phyloP scores from a whole-genome alignment of 2,888 invertebrate genomes.

The Catocala sponsa region DNA sequence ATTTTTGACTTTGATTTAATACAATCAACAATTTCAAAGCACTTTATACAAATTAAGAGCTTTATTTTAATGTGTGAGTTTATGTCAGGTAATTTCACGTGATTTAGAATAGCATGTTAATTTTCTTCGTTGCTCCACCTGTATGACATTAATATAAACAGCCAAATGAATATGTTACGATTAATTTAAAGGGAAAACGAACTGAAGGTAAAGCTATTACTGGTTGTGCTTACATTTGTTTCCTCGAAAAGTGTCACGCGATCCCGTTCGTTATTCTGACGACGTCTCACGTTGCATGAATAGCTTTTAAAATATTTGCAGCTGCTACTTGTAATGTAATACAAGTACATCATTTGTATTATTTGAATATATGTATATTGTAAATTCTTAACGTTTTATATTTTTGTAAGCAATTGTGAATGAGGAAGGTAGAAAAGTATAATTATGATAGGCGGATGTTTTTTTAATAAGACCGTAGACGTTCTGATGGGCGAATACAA shows the following conservation, averaged over 20 bases:
- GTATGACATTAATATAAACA: conserved; percentile 17
- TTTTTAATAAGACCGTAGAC: too few relatives aligned
- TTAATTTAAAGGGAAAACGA: conserved; percentile 30
- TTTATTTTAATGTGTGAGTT: not conserved
- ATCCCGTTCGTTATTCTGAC: conserved; percentile 20
- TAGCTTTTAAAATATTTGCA: conserved; percentile 13
- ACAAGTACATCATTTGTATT: not conserved
- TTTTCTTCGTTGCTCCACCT: conserved; percentile 11
- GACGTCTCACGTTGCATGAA: conserved; percentile 16
- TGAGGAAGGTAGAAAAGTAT: not conserved
- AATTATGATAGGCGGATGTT: too few relatives aligned
- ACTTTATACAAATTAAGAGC: not conserved
- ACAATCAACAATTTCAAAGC: too few relatives aligned
- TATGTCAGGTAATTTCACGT: not conserved
- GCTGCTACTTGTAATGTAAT: conserved; percentile 9
- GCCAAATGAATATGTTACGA: conserved; percentile 21
- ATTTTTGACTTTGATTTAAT: too few relatives aligned
- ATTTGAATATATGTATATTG: not conserved
- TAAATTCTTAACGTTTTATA: not conserved
- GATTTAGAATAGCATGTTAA: conserved; percentile 20
- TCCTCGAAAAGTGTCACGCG: conserved; percentile 25
- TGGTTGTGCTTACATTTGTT: conserved; percentile 31
- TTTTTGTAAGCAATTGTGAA: not conserved
- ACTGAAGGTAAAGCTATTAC: conserved; percentile 18
- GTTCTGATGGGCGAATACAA: too few relatives aligned